Conservation (phyloP, 2,113 vertebrate genomes). For the Rattus norvegicus region GRCr8 NC_086036.1:77969001-77969500, state of each 20-base stretch:
- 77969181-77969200: background rate
- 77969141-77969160: background rate
- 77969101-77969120: fast-evolving
- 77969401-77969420: background rate
- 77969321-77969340: background rate
- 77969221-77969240: background rate
- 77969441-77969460: background rate
- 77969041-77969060: background rate
- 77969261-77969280: background rate
- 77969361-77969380: background rate
- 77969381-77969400: background rate
- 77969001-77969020: background rate
- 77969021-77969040: background rate
- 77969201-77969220: background rate
- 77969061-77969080: background rate
- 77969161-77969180: background rate
- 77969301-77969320: background rate
- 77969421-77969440: background rate
- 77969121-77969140: background rate
- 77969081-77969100: background rate
- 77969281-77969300: no score
- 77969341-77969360: background rate
- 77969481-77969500: background rate
- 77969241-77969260: background rate
- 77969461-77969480: background rate